A percentile compares a stretch with the other conserved stretches of the same genome.
These are phyloP conservation scores for Lampris incognitus DNA, from an alignment of 2,113 vertebrate genomes.

Conservation along the genomic window DNA sequence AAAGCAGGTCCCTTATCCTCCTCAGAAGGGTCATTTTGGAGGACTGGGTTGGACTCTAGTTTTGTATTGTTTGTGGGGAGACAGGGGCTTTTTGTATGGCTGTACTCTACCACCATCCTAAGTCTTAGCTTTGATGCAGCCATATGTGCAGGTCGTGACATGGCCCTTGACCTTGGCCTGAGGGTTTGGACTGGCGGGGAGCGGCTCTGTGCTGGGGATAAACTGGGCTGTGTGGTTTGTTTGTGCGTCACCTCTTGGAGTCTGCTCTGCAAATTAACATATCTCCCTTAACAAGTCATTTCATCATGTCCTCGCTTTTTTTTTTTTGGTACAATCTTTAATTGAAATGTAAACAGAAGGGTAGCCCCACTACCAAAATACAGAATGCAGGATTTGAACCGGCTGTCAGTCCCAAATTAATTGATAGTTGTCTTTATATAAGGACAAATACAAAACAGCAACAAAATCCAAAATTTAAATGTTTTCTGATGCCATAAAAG, in stretches of 20 bases:
- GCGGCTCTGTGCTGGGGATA: neutral
- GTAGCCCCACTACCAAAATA: no score
- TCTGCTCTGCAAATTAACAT: constrained; percentile 44
- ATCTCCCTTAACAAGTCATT: neutral
- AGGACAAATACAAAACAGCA: no score
- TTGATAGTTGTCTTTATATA: no score
- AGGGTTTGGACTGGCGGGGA: constrained; percentile 53
- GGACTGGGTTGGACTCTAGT: constrained; percentile 78
- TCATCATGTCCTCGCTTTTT: neutral
- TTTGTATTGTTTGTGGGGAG: constrained; percentile 47
- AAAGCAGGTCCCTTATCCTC: neutral
- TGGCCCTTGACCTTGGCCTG: constrained; percentile 79
- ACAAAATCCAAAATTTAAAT: no score
- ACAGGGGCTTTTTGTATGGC: constrained; percentile 15
- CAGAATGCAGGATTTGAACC: no score
- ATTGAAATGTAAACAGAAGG: no score
- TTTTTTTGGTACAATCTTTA: no score
- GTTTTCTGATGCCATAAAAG: no score
- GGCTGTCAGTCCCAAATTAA: no score
- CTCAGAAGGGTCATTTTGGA: constrained; percentile 68
- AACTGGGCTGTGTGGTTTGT: neutral
- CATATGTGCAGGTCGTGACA: constrained; percentile 79
- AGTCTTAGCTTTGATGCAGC: constrained; percentile 68
- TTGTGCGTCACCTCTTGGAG: constrained; percentile 58
- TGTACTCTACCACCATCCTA: constrained; percentile 9